phyloP scores from a whole-genome alignment of 2,797 vertebrate genomes.

The Furcifer pardalis region DNA sequence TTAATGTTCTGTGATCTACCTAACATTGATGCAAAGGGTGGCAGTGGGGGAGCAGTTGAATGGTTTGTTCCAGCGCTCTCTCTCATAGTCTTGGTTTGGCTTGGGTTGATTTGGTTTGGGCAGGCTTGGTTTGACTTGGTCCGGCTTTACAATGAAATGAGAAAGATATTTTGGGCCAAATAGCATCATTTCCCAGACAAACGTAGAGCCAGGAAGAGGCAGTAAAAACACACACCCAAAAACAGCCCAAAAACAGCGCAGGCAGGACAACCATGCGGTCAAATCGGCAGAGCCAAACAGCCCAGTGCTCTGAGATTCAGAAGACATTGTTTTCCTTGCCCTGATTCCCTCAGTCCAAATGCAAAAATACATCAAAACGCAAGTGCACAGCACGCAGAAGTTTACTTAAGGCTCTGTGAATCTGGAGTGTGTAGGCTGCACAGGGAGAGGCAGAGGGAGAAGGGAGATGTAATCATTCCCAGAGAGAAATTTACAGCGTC shows the following conservation, averaged over 20 bases:
- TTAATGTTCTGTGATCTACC: background rate
- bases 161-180: background rate
- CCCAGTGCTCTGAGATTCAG: constrained; percentile 43
- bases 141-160: background rate
- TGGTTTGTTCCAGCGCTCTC: too few species aligned
- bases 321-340: constrained; percentile 44
- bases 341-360: constrained; percentile 3
- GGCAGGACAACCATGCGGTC: constrained; percentile 33
- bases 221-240: too few species aligned
- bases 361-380: background rate
- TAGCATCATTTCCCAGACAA: constrained; percentile 18
- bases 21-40: background rate
- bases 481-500: constrained; percentile 57
- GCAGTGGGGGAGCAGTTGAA: background rate
- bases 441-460: constrained; percentile 24
- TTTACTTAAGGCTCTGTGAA: constrained; percentile 3
- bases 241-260: constrained; percentile 31
- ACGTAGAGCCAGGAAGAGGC: constrained; percentile 39
- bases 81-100: too few species aligned
- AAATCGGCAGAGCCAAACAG: constrained; percentile 40
- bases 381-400: constrained; percentile 18
- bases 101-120: too few species aligned
- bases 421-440: background rate
- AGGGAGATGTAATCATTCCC: constrained; percentile 50
- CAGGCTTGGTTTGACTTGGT: background rate